These are phyloP conservation scores for Xenentodon cancila DNA, from an alignment of 2,797 vertebrate species.

Conservation along the genomic window DNA sequence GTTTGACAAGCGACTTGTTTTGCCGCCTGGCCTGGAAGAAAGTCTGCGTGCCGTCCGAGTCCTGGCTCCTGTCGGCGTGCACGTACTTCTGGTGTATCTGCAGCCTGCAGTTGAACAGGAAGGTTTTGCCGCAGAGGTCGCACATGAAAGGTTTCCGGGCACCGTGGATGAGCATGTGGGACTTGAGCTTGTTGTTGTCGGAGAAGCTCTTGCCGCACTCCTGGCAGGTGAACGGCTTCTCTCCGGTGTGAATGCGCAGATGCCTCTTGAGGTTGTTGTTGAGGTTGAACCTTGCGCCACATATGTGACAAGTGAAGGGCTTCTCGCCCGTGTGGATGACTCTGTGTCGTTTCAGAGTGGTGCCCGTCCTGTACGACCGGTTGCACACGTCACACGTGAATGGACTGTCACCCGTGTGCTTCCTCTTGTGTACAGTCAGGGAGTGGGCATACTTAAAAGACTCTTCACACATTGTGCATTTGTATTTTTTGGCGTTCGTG, in stretches of 20 bases:
- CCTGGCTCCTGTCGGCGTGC: constrained; percentile 51
- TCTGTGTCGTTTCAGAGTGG: constrained; percentile 70
- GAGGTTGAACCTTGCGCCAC: constrained; percentile 73
- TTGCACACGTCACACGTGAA: constrained; percentile 66
- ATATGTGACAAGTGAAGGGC: constrained; percentile 75
- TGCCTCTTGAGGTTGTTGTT: constrained; percentile 78
- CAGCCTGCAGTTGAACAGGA: constrained; percentile 78
- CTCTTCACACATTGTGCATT: constrained; percentile 71
- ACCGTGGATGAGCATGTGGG: constrained; percentile 79
- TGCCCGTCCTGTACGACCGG: constrained; percentile 66
- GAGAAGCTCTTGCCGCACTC: constrained; percentile 83
- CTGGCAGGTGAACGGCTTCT: constrained; percentile 81
- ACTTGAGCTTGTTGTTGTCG: constrained; percentile 78
- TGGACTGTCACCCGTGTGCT: constrained; percentile 70
- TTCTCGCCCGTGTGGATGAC: constrained; percentile 75
- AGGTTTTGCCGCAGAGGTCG: constrained; percentile 77
- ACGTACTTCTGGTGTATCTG: constrained; percentile 78
- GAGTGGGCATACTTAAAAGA: constrained; percentile 74
- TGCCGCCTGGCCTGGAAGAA: constrained; percentile 16
- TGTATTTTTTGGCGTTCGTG: constrained; percentile 69
- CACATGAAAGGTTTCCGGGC: constrained; percentile 79
- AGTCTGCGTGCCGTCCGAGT: constrained; percentile 2
- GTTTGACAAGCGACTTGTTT: constrained; percentile 65
- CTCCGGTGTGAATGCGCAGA: constrained; percentile 76
- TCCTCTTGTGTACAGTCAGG: constrained; percentile 73